Conservation (phyloP, 1,140 invertebrate genomes). For the Bradysia coprophila region DNA sequence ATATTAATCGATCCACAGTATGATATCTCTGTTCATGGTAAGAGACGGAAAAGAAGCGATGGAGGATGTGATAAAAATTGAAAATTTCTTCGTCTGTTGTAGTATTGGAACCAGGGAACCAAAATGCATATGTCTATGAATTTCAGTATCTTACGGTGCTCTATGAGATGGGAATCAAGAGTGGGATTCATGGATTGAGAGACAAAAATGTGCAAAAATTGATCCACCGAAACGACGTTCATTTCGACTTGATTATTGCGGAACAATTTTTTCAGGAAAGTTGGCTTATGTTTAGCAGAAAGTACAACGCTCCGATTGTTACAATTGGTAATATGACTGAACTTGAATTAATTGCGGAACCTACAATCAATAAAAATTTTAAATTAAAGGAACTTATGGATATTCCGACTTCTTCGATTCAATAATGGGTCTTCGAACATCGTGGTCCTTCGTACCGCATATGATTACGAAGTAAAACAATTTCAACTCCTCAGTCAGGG, state of each 20-base stretch:
- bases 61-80: no score
- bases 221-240: constrained; percentile 11
- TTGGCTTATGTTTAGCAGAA: constrained; percentile 21
- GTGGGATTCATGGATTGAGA: constrained; percentile 27
- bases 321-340: constrained; percentile 17
- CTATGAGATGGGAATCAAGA: constrained; percentile 8
- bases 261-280: constrained; percentile 28
- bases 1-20: constrained; percentile 27
- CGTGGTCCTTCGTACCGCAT: constrained; percentile 27
- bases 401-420: constrained; percentile 33
- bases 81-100: no score
- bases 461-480: no score
- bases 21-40: constrained; percentile 28
- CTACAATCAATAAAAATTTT: not conserved
- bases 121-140: not conserved
- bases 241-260: constrained; percentile 25
- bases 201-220: constrained; percentile 25
- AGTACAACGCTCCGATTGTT: constrained; percentile 25
- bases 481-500: no score
- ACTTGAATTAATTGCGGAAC: no score
- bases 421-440: constrained; percentile 27
- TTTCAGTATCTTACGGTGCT: not conserved
- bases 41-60: constrained; percentile 5
- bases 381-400: constrained; percentile 25
- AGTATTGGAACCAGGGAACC: not conserved